These are phyloP conservation scores for Thomomys bottae DNA, from an alignment of 2,113 vertebrate species.

Conservation along the genomic window DNA sequence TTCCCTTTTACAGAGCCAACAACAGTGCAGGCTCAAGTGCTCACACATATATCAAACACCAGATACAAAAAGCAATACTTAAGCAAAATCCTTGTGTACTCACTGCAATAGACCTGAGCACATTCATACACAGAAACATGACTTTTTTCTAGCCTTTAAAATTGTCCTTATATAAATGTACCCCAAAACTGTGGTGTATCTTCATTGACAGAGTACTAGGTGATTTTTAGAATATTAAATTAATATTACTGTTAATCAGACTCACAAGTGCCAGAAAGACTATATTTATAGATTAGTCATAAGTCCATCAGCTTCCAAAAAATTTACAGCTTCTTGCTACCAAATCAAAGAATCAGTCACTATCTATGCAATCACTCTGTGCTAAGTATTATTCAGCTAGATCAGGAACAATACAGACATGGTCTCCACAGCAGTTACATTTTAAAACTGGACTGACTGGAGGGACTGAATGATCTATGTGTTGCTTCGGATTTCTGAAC, in stretches of 20 bases:
- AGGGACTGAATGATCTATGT: not conserved
- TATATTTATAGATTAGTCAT: not conserved
- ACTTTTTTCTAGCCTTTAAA: conserved; percentile 27
- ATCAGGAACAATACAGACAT: not conserved
- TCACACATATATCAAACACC: conserved; percentile 51
- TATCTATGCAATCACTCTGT: not conserved
- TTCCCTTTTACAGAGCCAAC: conserved; percentile 61
- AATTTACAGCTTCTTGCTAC: not conserved
- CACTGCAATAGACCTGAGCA: not conserved
- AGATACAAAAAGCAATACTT: conserved; percentile 27
- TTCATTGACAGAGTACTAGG: not conserved
- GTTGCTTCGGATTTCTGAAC: not conserved
- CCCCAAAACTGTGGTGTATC: not conserved
- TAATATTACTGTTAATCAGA: not conserved
- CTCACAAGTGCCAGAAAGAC: not conserved
- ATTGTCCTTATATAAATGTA: not conserved
- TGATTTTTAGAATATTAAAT: conserved; percentile 34
- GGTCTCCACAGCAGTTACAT: not conserved
- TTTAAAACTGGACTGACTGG: too few species aligned
- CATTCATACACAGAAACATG: not conserved
- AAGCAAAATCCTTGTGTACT: not conserved
- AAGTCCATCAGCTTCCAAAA: conserved; percentile 13
- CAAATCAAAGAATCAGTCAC: not conserved
- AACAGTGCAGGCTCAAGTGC: conserved; percentile 38
- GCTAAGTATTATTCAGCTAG: not conserved